phyloP scores from a whole-genome alignment of 2,113 vertebrate genomes.

The Piprites chloris region DNA sequence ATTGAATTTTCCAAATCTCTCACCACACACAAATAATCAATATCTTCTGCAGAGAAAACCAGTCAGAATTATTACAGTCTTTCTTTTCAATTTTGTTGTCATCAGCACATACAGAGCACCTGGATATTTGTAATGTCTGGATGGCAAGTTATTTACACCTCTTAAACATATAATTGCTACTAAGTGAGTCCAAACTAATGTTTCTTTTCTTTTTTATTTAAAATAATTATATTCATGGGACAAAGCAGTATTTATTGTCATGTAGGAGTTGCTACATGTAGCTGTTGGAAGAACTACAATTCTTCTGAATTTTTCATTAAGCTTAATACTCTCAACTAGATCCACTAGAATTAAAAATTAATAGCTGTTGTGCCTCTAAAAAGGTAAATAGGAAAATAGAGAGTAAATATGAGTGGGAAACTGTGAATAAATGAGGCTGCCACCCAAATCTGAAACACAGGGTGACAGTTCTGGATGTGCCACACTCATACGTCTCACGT shows the following conservation, averaged over 20 bases:
- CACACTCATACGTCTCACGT: neutral
- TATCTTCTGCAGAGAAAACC: slow-evolving; percentile 96
- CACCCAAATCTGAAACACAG: neutral
- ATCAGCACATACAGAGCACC: slow-evolving; percentile 93
- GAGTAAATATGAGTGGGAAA: neutral
- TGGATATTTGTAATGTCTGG: slow-evolving; percentile 88
- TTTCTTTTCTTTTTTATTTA: slow-evolving; percentile 68
- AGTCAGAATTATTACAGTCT: slow-evolving; percentile 98
- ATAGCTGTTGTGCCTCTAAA: neutral
- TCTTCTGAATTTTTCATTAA: slow-evolving; percentile 60
- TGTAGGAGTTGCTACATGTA: neutral
- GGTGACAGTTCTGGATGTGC: neutral
- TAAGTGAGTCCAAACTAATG: slow-evolving; percentile 84
- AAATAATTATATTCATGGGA: slow-evolving; percentile 70
- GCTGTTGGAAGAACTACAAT: slow-evolving; percentile 29
- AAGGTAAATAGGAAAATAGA: slow-evolving; percentile 1
- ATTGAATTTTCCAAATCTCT: slow-evolving; percentile 99
- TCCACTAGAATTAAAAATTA: slow-evolving; percentile 39
- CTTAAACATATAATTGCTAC: slow-evolving; percentile 84
- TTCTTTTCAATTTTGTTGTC: slow-evolving; percentile 98
- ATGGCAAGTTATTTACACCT: slow-evolving; percentile 85
- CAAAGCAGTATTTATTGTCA: slow-evolving; percentile 44
- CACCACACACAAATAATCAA: slow-evolving; percentile 99
- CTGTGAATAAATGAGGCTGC: neutral
- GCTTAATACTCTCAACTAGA: slow-evolving; percentile 37